Evolutionary conservation across 2,797 vertebrate species (phyloP), one percentile per base, ranked within the genome.

Genomic region (Girardinus metallicus): DNA sequence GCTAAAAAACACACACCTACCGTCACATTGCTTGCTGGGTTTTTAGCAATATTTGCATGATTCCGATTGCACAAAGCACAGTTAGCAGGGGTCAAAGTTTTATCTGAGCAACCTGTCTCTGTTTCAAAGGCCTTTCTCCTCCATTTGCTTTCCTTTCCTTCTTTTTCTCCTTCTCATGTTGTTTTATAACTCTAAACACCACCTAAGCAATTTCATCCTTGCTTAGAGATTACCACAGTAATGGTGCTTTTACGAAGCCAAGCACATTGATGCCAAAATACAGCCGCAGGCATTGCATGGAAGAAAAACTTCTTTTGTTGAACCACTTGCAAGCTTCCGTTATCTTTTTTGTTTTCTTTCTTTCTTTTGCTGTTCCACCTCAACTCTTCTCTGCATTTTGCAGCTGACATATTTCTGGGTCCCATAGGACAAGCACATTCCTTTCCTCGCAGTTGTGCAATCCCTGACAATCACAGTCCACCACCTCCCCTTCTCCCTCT

Each of bases 391-490:
- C 80, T 90, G 88, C 87, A 88, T 87, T 64, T 88, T 94, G 89
- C 86, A 94, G 91, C 90, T 92, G 84, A 94, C 93, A 95, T 94
- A 89, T 93, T 92, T 93, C 80, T 91, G 80, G 87, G 92, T 95
- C 94, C 92, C 93, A 85, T 15, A 86, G 92, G 91, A 91, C 85
- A 82, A 74, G 85, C 83, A 81, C 94, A 96, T 95, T 95, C 95
- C 91, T 95, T 74, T 85, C 87, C 88, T 90, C 90, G 88, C 87
- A 92, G 92, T 95, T 95, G 93, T 93, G 95, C 94, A 96, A 95
- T 95, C 89, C 87, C 83, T 91, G 92, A 94, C 93, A 92, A 94
- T 93, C 89, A 84, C 85, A 75, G 81, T 72, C 79, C 80, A 86
- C 87, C 88, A 75, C 84, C 86, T 86, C n/a, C 31, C 31, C 29